phyloP scores from a whole-genome alignment of 2,888 invertebrate genomes.

The Andrena minutula region DNA sequence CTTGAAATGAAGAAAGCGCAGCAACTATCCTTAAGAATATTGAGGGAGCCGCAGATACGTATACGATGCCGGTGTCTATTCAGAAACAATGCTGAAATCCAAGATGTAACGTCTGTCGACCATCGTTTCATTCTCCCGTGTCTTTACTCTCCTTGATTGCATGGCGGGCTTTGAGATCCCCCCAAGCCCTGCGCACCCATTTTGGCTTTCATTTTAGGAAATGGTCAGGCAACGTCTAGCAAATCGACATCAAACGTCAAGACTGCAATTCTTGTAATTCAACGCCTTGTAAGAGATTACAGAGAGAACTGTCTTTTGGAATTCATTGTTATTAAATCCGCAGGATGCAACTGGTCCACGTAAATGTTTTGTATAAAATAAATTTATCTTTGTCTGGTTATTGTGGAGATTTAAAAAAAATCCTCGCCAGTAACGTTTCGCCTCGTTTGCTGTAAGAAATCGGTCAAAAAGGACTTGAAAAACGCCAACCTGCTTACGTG shows the following conservation, averaged over 20 bases:
- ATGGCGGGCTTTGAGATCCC: conserved; percentile 41
- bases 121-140: conserved; percentile 40
- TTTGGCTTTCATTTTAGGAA: conserved; percentile 48
- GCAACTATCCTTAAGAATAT: conserved; percentile 2
- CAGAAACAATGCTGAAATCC: conserved; percentile 43
- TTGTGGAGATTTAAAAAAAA: neutral
- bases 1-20: neutral
- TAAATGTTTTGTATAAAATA: neutral
- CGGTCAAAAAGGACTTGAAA: neutral
- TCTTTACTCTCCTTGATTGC: conserved; percentile 59
- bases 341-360: neutral
- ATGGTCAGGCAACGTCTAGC: conserved; percentile 10
- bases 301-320: neutral
- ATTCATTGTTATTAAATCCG: neutral
- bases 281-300: neutral
- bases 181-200: conserved; percentile 12
- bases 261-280: conserved; percentile 3
- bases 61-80: conserved; percentile 24
- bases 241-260: conserved; percentile 23
- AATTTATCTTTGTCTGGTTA: neutral
- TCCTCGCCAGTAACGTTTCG: neutral
- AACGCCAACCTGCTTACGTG: neutral
- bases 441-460: neutral
- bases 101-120: conserved; percentile 45
- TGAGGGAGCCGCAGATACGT: neutral